These are phyloP conservation scores for Drosophila watanabei DNA, from an alignment of 1,140 invertebrate genomes.

Conservation along the genomic window DNA sequence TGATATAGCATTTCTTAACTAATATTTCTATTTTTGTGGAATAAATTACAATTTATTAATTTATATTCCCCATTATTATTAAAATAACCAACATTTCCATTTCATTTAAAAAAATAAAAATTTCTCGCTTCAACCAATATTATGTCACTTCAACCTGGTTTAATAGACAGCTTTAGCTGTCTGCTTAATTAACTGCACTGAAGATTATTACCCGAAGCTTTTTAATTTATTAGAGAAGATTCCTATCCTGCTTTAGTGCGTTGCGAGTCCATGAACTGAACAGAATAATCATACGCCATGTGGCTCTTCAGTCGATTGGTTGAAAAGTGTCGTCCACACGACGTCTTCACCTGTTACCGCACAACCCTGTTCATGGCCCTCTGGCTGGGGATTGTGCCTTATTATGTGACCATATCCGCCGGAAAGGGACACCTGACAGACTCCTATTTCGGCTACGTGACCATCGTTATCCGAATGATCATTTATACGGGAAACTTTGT, in stretches of 20 bases:
- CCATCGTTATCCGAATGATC: slow-evolving; percentile 39
- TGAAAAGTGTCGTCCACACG: slow-evolving; percentile 15
- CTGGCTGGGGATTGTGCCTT: slow-evolving; percentile 60
- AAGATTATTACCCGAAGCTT: neutral
- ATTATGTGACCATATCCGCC: slow-evolving; percentile 22
- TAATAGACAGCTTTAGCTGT: slow-evolving; percentile 7
- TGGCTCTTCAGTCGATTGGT: slow-evolving; percentile 48
- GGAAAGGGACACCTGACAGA: slow-evolving; percentile 6
- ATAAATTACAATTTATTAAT: neutral
- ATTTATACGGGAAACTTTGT: slow-evolving; percentile 37
- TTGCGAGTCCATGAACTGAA: neutral
- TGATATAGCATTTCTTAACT: no score
- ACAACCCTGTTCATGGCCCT: slow-evolving; percentile 39
- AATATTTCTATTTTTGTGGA: no score
- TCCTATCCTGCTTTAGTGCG: neutral
- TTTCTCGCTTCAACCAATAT: neutral
- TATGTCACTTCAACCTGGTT: neutral
- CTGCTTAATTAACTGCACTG: slow-evolving; percentile 10
- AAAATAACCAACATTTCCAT: neutral
- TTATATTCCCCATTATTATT: neutral
- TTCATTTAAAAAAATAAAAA: neutral
- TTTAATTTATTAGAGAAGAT: slow-evolving; percentile 31
- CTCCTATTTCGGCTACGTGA: slow-evolving; percentile 37
- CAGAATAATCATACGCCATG: slow-evolving; percentile 64
- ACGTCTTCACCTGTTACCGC: slow-evolving; percentile 63